A percentile compares a stretch with the other conserved stretches of the same genome.
These are phyloP conservation scores for Troglohyphantes excavatus DNA, from an alignment of 2,888 invertebrate genomes.

Conservation along the genomic window DNA sequence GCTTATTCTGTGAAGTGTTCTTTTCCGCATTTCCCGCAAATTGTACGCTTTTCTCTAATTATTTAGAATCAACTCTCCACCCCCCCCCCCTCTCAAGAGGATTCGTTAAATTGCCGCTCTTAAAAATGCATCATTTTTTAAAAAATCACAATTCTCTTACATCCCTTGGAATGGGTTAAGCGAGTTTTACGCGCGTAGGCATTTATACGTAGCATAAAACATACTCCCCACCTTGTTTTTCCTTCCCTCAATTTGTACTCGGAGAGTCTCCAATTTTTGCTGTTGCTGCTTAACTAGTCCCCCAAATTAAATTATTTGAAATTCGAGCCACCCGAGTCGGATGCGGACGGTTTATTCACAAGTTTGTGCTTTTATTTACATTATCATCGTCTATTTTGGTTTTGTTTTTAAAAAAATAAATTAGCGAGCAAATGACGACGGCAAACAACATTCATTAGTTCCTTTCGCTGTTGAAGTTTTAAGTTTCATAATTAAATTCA, in stretches of 20 bases:
- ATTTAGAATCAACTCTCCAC: not conserved
- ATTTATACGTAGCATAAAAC: not conserved
- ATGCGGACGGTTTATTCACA: slow-evolving; percentile 35
- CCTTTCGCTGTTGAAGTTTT: not conserved
- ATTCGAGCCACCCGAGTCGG: slow-evolving; percentile 33
- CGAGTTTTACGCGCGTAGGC: slow-evolving; percentile 16
- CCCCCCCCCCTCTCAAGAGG: not conserved
- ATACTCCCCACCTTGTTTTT: not conserved
- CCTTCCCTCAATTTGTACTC: not conserved
- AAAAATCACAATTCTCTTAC: slow-evolving; percentile 25
- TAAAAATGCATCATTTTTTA: slow-evolving; percentile 42
- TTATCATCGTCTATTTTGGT: not conserved
- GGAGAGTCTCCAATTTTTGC: slow-evolving; percentile 4
- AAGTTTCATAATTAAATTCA: slow-evolving; percentile 41
- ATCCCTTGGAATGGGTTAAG: slow-evolving; percentile 19
- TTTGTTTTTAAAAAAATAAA: not conserved
- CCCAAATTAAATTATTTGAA: slow-evolving; percentile 68
- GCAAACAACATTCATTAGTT: slow-evolving; percentile 12
- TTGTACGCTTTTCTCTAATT: slow-evolving; percentile 33
- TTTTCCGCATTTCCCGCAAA: slow-evolving; percentile 24
- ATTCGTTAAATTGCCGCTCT: slow-evolving; percentile 45
- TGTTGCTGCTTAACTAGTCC: slow-evolving; percentile 48
- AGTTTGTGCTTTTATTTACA: slow-evolving; percentile 8
- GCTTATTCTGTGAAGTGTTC: slow-evolving; percentile 31
- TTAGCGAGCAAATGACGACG: slow-evolving; percentile 15